Conservation (phyloP, 1,140 invertebrate species). For the silkworm (Bombyx mori) region ASM3026992v2 NC_085119.1:7046501-7047000, state of each 20-base stretch:
- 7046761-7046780: conserved; percentile 72
- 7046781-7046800: conserved; percentile 71
- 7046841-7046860: conserved; percentile 88
- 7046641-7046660: conserved; percentile 49
- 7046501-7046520: conserved; percentile 61
- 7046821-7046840: conserved; percentile 98
- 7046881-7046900: conserved; percentile 97
- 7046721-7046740: neutral
- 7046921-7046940: no score
- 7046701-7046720: neutral
- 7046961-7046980: no score
- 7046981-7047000: no score
- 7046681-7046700: neutral
- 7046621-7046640: conserved; percentile 96
- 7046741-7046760: neutral
- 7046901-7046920: conserved; percentile 82
- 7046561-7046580: conserved; percentile 90
- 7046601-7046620: conserved; percentile 83
- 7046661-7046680: no score
- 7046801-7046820: conserved; percentile 89
- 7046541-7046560: conserved; percentile 93
- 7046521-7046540: conserved; percentile 76
- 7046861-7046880: conserved; percentile 92
- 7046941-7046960: no score
- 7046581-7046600: conserved; percentile 79